Evolutionary conservation across 2,888 invertebrate species (phyloP).

Genomic region (Nomada lathburiana): DNA sequence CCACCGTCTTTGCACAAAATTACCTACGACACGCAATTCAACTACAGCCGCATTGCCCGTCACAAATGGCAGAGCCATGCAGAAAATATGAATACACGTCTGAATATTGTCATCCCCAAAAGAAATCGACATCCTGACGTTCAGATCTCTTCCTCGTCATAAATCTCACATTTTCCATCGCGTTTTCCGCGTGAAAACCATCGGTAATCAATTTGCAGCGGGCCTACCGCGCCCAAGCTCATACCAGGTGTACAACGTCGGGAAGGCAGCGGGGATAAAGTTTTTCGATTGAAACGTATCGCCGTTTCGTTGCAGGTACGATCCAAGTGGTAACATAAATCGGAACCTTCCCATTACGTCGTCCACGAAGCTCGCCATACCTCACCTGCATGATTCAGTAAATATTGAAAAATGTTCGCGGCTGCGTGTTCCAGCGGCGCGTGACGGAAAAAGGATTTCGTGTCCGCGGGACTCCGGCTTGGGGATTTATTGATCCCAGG

Average conservation of each 20-base stretch:
- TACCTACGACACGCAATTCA: no score
- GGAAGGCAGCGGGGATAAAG: conserved; percentile 15
- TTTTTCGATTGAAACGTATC: conserved; percentile 17
- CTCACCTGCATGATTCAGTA: conserved; percentile 31
- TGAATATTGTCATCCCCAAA: background rate
- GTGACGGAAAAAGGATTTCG: conserved; percentile 6
- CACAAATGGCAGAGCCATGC: no score
- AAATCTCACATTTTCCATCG: background rate
- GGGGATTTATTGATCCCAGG: conserved; percentile 59
- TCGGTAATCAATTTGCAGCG: conserved; percentile 31
- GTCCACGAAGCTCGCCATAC: conserved; percentile 15
- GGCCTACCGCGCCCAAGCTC: background rate
- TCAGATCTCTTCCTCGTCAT: background rate
- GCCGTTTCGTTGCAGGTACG: background rate
- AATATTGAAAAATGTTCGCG: conserved; percentile 61
- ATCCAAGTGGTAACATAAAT: conserved; percentile 25
- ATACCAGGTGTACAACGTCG: background rate
- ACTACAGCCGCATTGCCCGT: no score
- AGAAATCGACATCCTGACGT: background rate
- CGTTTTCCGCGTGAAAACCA: background rate
- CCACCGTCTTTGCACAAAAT: no score
- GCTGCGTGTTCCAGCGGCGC: background rate
- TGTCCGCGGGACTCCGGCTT: conserved; percentile 26
- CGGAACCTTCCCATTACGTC: conserved; percentile 16
- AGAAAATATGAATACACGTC: no score